Conservation (phyloP, 1,140 invertebrate species). For the Caenorhabditis briggsae region DNA sequence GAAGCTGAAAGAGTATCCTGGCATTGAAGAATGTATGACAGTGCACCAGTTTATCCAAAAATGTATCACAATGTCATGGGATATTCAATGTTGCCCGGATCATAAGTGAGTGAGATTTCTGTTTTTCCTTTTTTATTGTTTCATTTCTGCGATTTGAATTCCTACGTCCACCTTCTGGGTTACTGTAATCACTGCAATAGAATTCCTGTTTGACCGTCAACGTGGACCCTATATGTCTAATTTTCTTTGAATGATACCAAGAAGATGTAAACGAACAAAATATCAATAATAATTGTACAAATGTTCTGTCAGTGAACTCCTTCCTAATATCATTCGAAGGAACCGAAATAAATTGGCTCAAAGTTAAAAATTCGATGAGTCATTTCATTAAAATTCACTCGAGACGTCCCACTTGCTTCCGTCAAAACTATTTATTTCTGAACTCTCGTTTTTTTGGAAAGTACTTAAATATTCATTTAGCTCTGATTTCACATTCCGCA, state of each 20-base stretch:
- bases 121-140: neutral
- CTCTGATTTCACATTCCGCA: neutral
- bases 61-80: constrained; percentile 30
- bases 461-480: neutral
- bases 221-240: too few relatives aligned
- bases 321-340: too few relatives aligned
- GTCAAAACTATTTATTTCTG: neutral
- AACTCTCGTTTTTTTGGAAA: neutral
- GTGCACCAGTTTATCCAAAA: constrained; percentile 37
- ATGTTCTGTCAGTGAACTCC: too few relatives aligned
- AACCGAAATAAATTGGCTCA: too few relatives aligned
- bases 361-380: too few relatives aligned
- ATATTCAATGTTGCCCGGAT: constrained; percentile 23
- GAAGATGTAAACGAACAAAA: too few relatives aligned
- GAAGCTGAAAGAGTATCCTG: constrained; percentile 8
- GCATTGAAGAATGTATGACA: neutral
- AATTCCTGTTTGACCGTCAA: too few relatives aligned
- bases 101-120: neutral
- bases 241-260: too few relatives aligned
- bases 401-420: neutral
- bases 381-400: neutral
- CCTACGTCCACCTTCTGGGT: too few relatives aligned
- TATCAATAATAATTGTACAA: too few relatives aligned
- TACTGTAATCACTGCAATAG: too few relatives aligned
- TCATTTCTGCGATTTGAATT: neutral